Evolutionary conservation across 2,888 invertebrate species (phyloP).

Genomic region (Chesias legatella): DNA sequence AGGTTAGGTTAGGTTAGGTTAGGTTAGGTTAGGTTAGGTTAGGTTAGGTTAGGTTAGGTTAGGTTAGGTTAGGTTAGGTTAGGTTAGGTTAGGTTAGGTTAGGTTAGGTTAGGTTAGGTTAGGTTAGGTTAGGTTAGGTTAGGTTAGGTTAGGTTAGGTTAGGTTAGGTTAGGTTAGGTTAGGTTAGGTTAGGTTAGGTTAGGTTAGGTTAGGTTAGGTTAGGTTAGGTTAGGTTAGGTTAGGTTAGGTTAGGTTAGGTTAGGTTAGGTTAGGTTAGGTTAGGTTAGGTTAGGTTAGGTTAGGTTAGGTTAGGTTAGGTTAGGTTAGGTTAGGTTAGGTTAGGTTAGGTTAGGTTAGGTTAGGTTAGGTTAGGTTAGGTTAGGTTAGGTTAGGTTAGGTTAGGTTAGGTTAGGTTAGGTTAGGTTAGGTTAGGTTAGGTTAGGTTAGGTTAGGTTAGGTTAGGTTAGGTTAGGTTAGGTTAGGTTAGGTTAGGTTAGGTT

Average conservation of each 20-base stretch:
- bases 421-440: constrained; percentile 14
- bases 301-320: constrained; percentile 21
- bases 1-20: constrained; percentile 26
- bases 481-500: constrained; percentile 19
- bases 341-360: constrained; percentile 25
- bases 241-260: constrained; percentile 25
- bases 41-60: constrained; percentile 30
- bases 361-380: constrained; percentile 19
- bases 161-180: constrained; percentile 22
- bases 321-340: constrained; percentile 23
- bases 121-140: constrained; percentile 21
- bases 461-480: constrained; percentile 20
- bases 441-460: constrained; percentile 20
- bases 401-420: constrained; percentile 15
- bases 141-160: constrained; percentile 24
- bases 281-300: constrained; percentile 21
- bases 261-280: constrained; percentile 17
- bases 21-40: constrained; percentile 21
- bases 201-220: constrained; percentile 26
- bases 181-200: constrained; percentile 23
- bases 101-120: constrained; percentile 21
- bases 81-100: constrained; percentile 27
- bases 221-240: constrained; percentile 29
- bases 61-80: constrained; percentile 28
- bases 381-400: constrained; percentile 17